Conservation (phyloP, 64 coral and sea anemone species). For the Porites australiensis region DNA sequence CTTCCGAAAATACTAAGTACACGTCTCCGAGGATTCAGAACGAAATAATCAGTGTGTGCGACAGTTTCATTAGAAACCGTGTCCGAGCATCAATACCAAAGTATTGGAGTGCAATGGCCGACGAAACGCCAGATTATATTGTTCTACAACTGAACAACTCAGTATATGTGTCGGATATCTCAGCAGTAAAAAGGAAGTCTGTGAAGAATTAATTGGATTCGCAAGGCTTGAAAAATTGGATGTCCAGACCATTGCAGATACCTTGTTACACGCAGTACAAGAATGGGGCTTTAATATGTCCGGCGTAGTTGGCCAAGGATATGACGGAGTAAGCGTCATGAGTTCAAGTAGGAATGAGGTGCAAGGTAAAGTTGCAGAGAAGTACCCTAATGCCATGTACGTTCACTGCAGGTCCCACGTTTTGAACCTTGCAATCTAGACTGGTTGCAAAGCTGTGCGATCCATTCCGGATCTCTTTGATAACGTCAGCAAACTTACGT, state of each 20-base stretch:
- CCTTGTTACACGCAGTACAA: not conserved
- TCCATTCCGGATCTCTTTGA: constrained; percentile 64
- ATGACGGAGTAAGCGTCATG: constrained; percentile 69
- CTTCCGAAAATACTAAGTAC: constrained; percentile 60
- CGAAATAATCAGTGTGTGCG: constrained; percentile 55
- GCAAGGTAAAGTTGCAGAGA: constrained; percentile 65
- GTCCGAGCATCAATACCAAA: constrained; percentile 42
- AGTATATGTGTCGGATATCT: too few relatives aligned
- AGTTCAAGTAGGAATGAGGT: constrained; percentile 63
- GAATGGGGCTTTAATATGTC: constrained; percentile 43
- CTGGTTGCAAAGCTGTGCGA: constrained; percentile 74
- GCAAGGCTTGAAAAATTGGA: constrained; percentile 58
- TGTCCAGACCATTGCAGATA: constrained; percentile 47
- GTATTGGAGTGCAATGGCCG: too few relatives aligned
- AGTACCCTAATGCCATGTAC: constrained; percentile 71
- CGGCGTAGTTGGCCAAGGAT: constrained; percentile 70
- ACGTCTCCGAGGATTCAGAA: constrained; percentile 72
- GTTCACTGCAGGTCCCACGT: constrained; percentile 64
- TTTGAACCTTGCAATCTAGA: constrained; percentile 62
- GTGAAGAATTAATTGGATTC: constrained; percentile 66
- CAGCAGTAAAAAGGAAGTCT: not conserved
- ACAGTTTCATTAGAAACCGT: constrained; percentile 40
- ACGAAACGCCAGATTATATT: too few relatives aligned
- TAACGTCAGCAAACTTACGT: constrained; percentile 54
- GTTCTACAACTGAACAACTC: too few relatives aligned